Base-by-base conservation (phyloP, 2,888 invertebrate genomes). In the Hecatera dysodea region DNA sequence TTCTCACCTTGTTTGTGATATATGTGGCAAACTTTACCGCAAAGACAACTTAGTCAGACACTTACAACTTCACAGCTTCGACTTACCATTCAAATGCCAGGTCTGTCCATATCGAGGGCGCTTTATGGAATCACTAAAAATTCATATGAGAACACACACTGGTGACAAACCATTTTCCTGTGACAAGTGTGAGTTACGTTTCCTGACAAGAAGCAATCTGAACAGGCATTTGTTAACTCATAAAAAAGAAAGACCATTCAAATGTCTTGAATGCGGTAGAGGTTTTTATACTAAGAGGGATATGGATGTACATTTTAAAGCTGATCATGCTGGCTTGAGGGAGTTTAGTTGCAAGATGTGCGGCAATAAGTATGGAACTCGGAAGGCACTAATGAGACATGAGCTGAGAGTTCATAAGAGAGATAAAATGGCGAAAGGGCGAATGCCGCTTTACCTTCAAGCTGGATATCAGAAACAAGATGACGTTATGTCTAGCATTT, bases 391-490 rank as follows among this genome's bases (percentile, higher is more conserved):
- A 6, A 92, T 92, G 93, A 89, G 92, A 61, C 94, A 93, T 84
- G 92, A 93, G 75, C 68, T 93, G 42, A 86, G 89, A 61, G 91
- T 93, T 5, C 94, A 94, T 64, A 93, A 93, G 60, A 90, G 93
- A 73, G 87, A 91, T 65, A 93, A 93, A 80, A 88, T 93, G 90
- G 85, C 89, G 1, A 92, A 90, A 77, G 93, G 93, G 0, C 84
- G 94, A 42, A 88, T 90, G 86, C 94, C 95, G 19, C 80, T 93
- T 63, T 94, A 95, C 84, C 86, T 94, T 66, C 92, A 90, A 80
- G 88, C 84, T 57, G 91, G 90, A 67, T 90, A 89, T 72, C 88
- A 80, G 53, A 87, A 86, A 22, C 66, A 63, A 52, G 53, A 39
- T 68, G 67, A 72, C 64, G 53, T 48, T 7, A 57, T 57, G 50